Percentiles rank a stretch among this genome's conserved stretches.
Conservation (phyloP, 2,888 invertebrate genomes). For the Lasioglossum figueresi region DNA sequence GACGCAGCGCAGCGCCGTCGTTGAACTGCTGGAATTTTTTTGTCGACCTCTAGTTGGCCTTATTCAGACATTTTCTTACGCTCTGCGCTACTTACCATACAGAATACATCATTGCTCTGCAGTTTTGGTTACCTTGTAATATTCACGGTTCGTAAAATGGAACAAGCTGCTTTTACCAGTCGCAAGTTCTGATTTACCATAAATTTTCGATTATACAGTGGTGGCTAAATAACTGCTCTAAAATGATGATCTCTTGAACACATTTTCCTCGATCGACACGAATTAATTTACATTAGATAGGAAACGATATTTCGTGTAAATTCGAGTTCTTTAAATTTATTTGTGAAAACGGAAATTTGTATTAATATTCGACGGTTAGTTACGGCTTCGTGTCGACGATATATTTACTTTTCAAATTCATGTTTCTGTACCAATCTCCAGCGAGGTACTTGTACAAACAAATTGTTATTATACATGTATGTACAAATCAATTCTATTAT, state of each 20-base stretch:
- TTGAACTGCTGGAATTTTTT: slow-evolving; percentile 16
- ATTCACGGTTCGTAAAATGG: not conserved
- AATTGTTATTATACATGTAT: not conserved
- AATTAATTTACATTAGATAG: too few relatives aligned
- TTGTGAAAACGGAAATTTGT: not conserved
- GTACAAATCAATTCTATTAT: not conserved
- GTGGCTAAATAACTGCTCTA: not conserved
- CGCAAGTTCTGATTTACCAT: not conserved
- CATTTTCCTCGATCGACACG: too few relatives aligned
- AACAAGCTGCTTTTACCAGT: not conserved
- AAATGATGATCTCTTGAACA: too few relatives aligned
- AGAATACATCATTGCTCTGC: not conserved
- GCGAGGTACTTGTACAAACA: not conserved
- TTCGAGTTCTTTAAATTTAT: not conserved
- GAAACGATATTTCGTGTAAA: not conserved
- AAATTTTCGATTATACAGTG: slow-evolving; percentile 40
- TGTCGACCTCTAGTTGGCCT: slow-evolving; percentile 6
- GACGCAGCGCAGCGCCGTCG: not conserved
- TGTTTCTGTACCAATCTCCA: not conserved
- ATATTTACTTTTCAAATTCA: not conserved
- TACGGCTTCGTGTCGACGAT: not conserved
- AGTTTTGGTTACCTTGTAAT: not conserved
- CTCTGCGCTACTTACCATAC: slow-evolving; percentile 17
- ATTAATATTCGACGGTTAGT: not conserved
- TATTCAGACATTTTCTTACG: slow-evolving; percentile 14